Percentiles rank a stretch among this genome's conserved stretches.
phyloP scores from a whole-genome alignment of 1,140 invertebrate species.

The Hypsibius dujardini region DNA sequence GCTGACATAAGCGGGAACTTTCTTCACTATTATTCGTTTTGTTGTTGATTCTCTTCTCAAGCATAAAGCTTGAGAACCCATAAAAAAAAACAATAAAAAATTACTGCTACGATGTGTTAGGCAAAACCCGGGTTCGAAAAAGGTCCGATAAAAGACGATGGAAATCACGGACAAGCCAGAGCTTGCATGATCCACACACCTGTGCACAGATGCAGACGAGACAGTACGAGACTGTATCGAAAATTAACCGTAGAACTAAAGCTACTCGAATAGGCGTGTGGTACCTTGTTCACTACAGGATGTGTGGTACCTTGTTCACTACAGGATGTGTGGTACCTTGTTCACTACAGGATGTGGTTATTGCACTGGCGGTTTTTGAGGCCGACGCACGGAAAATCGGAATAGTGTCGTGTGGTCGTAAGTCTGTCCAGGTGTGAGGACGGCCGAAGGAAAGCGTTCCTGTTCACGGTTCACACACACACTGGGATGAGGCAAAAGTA shows the following conservation, averaged over 20 bases:
- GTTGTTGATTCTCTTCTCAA: no score
- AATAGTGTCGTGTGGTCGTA: slow-evolving; percentile 43
- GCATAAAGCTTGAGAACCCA: no score
- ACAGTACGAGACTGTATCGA: neutral
- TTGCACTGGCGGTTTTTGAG: neutral
- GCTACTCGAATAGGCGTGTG: neutral
- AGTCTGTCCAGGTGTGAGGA: slow-evolving; percentile 50
- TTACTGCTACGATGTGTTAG: no score
- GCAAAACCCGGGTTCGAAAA: no score
- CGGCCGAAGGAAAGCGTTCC: slow-evolving; percentile 50
- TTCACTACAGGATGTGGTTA: no score
- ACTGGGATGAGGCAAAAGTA: slow-evolving; percentile 22
- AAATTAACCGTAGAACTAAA: neutral
- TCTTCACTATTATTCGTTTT: no score
- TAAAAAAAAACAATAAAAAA: no score
- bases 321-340: neutral
- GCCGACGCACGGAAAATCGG: slow-evolving; percentile 30
- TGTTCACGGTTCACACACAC: slow-evolving; percentile 25
- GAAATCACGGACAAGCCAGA: no score
- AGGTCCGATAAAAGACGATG: no score
- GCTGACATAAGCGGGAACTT: neutral
- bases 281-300: neutral
- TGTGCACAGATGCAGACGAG: neutral
- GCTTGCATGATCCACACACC: no score
- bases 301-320: neutral